Base-by-base conservation (phyloP, 2,113 vertebrate species). In the Platichthys stellatus region DNA sequence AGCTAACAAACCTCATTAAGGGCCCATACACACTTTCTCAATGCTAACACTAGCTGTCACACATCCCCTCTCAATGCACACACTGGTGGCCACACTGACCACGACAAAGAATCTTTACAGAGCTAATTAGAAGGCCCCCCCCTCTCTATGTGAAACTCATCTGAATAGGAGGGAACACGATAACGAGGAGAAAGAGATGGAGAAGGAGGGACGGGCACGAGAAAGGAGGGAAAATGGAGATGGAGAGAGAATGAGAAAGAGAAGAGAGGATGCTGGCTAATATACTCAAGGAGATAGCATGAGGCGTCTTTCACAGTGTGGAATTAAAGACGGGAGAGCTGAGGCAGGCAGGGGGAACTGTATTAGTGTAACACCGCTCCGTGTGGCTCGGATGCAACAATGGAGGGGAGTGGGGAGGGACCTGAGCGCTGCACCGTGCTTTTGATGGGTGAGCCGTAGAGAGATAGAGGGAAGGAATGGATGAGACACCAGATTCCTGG, bases 51-150 rank as follows among this genome's bases (percentile, higher is more conserved):
- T 89, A 84, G 90, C 86, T 91, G 92, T 87, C 89, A 92, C 84
- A 89, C 88, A 89, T 83, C 82, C 76, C 78, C 92, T 89, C 86
- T 91, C 88, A 86, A 73, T 90, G 69, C 74, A 82, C 86, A 90
- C 90, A 90, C 86, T 86, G 92, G 88, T 89, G 88, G 86, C 80
- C 90, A 81, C 86, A 80, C 90, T 82, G 91, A 82, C 89, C 80
- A 73, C 76, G 62, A 93, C 90, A 93, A 93, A 92, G 90, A 90
- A 81, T 91, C 90, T 92, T 92, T 92, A 86, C 92, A 92, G 93
- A 94, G 91, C 92, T 95, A 94, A 95, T 95, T 94, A 93, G 92
- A 89, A 85, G 84, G 89, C 84, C 88, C 85, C 84, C 24, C 87
- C 87, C 87, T 83, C 74, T 88, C 77, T 81, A 86, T 92, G 91